Evolutionary conservation across 2,888 invertebrate genomes (phyloP), one percentile per base, ranked within the genome.

Genomic region (Lepidocyrtinus sp.): DNA sequence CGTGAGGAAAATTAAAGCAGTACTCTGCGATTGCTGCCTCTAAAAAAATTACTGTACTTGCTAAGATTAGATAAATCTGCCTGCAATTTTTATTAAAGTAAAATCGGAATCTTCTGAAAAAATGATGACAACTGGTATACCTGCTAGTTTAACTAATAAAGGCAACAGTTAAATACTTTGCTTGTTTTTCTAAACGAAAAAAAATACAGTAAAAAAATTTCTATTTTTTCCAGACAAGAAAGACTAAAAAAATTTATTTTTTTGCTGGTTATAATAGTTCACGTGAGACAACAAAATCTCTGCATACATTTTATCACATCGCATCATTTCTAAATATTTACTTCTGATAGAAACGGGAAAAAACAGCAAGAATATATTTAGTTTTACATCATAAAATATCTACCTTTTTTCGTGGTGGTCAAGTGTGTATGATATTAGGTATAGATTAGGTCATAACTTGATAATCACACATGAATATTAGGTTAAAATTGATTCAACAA

Each of bases 61-160:
- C 1, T 17, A 71, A 71, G 12, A 62, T 50, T 12, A 12, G 7
- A 71, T 7, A 55, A 69, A 19, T 55, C 25, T 21, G 19, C 17
- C 27, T 61, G 55, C 27, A 61, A 70, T 70, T 26, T 27, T 61
- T 64, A 46, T 50, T 61, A n/a, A n/a, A n/a, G n/a, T n/a, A n/a
- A 45, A 65, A 36, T 26, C 46, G 65, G 55, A 71, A 26, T 77
- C 65, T 77, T 73, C 55, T 62, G 50, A 67, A 79, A 67, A 50
- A 50, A 50, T 50, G 50, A 12, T 79, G 78, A 73, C 65, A 79
- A 79, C 78, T 69, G 78, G 78, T 79, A 79, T 79, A 79, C 78
- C 78, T 79, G 78, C 67, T 72, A 71, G 27, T 62, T 61, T 21
- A n/a, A n/a, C n/a, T n/a, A n/a, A n/a, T 71, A 64, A 77, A 59